Evolutionary conservation across 2,797 vertebrate species (phyloP), one percentile per base, ranked within the genome.

Genomic region (Sebastes itinus): DNA sequence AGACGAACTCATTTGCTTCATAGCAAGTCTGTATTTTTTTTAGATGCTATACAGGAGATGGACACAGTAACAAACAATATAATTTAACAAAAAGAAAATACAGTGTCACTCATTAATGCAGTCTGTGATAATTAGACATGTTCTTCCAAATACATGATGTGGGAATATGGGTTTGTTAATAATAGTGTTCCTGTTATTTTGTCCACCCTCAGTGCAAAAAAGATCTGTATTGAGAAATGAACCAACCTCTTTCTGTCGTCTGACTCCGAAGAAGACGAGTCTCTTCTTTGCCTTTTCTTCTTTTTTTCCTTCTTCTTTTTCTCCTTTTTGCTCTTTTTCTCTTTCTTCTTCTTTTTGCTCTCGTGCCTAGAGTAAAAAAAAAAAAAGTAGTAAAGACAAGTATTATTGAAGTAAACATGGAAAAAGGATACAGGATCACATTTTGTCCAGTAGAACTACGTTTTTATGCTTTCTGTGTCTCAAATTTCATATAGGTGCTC

Each of bases 321-420:
- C 10, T 97, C 97, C 74, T 97, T 96, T n/a, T 95, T 97, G 80
- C 94, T 97, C 49, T 98, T 97, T 56, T 98, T 96, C 59, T 97
- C 97, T 76, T 95, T 97, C 87, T 95, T 95, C 77, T 96, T 98
- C 91, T 96, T 98, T 86, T 92, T 88, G 56, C 75, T 83, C 4
- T 96, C 96, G 0, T 85, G 87, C 35, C 97, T 98, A 1, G 2
- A 60, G 28, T 56, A 38, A 5, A 35, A 11, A 35, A 35, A 42
- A 42, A 42, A 42, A 30, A 42, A 30, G 46, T 0, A 16, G 27
- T 16, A 0, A 52, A 46, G 3, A 32, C 25, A 6, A 11, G 71
- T n/a, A 46, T 59, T 14, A 67, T 13, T 33, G 18, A 52, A 54
- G 1, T 30, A 13, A 82, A 66, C 5, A 61, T 7, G 0, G 2